Base-by-base conservation (phyloP, 1,140 invertebrate genomes). In the Cydia pomonella region DNA sequence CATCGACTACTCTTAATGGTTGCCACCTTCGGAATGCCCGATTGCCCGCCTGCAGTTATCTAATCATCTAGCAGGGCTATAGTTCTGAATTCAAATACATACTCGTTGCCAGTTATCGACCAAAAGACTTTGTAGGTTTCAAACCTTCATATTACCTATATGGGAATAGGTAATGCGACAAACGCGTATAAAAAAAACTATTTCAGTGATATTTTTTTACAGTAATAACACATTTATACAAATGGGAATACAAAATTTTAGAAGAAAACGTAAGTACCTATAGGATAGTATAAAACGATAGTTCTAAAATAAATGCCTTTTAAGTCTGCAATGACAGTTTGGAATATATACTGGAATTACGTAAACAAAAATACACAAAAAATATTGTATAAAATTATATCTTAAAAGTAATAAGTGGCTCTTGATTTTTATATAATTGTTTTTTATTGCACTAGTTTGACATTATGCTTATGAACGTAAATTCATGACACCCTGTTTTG, bases 321-420 rank as follows among this genome's bases (percentile, higher is more conserved):
- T 16, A 23, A 63, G 23, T 64, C 63, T 64, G 63, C 27, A 29
- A 16, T 64, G 63, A 64, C 63, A 29, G n/a, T 63, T 64, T 33
- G 63, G 27, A 64, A 64, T 33, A 64, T 44, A 10, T 4, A 64
- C 10, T 23, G 25, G 59, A 29, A n/a, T 64, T 64, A 29, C 29
- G 12, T 50, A n/a, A 50, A 64, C 27, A 7, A 6, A 59, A 63
- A 63, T 6, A 25, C 10, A 25, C 21, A 23, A 63, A n/a, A n/a
- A n/a, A n/a, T n/a, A n/a, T 27, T 63, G 9, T 63, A 23, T 25
- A 25, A 62, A 21, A 62, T 25, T 63, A 10, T 12, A 10, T 64
- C 63, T 64, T 64, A 64, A 64, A 64, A 64, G 25, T 64, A 64
- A 29, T 29, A 64, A 27, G 63, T 64, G 63, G 63, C 63, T 33